A percentile compares a stretch with the other conserved stretches of the same genome.
Evolutionary conservation across 2,113 vertebrate genomes (phyloP).

Genomic region (Malurus cyaneus): DNA sequence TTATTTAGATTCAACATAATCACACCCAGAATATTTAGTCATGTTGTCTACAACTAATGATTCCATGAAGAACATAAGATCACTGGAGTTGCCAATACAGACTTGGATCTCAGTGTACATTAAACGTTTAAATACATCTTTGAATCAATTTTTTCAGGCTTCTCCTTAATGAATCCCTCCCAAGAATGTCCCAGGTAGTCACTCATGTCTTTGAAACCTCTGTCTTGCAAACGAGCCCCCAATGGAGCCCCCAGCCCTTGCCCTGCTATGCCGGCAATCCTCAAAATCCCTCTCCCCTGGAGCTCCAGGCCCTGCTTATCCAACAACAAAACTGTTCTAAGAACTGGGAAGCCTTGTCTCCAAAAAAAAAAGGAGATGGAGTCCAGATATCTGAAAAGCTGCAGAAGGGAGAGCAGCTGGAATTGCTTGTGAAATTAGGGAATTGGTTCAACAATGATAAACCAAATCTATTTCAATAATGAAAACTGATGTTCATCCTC

Average conservation of each 20-base stretch:
- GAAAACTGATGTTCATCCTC: not conserved
- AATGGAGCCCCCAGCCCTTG: not conserved
- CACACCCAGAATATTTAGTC: not conserved
- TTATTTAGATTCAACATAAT: not conserved
- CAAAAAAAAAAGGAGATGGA: not conserved
- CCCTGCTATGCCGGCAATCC: not conserved
- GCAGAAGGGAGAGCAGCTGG: not conserved
- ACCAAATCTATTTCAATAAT: not conserved
- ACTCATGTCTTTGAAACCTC: not conserved
- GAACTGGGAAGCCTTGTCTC: not conserved
- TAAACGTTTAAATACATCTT: not conserved
- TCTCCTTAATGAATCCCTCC: not conserved
- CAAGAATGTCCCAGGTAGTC: not conserved
- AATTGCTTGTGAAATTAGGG: not conserved
- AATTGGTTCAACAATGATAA: not conserved
- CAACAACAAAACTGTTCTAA: not conserved
- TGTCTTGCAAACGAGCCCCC: not conserved
- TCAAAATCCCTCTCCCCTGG: rapidly evolving
- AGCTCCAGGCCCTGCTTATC: not conserved
- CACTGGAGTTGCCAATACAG: not conserved
- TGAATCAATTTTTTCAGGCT: not conserved
- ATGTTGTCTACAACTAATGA: not conserved
- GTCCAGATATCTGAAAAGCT: not conserved
- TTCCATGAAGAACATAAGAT: not conserved
- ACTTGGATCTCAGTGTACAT: not conserved